Conservation (phyloP, 2,888 invertebrate genomes). For the Phyllotreta cruciferae region DNA sequence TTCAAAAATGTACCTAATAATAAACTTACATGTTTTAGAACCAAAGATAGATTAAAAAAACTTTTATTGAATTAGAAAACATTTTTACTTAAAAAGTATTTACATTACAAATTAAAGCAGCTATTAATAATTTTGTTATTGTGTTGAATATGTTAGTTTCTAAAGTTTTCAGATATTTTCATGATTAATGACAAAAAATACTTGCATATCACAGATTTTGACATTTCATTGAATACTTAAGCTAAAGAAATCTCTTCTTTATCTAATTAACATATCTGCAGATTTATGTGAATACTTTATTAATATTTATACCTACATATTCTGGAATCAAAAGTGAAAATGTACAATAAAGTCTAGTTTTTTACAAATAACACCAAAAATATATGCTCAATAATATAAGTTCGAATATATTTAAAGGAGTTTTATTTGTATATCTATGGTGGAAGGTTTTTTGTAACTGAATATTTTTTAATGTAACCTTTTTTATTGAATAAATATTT, state of each 20-base stretch:
- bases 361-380: slow-evolving; percentile 42
- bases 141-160: no score
- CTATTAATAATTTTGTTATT: no score
- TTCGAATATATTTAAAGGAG: slow-evolving; percentile 28
- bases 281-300: not conserved
- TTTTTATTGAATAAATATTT: slow-evolving; percentile 35
- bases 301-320: slow-evolving; percentile 8
- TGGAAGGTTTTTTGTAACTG: slow-evolving; percentile 41
- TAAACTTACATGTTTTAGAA: slow-evolving; percentile 2
- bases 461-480: slow-evolving; percentile 38
- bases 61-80: not conserved
- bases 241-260: no score
- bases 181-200: no score
- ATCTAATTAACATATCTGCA: not conserved
- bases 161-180: no score
- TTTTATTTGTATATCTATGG: slow-evolving; percentile 36
- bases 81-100: slow-evolving; percentile 2
- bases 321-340: not conserved
- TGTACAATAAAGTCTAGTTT: slow-evolving; percentile 23
- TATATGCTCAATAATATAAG: slow-evolving; percentile 41
- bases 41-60: slow-evolving; percentile 8
- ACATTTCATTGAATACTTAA: no score
- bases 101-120: no score
- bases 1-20: slow-evolving; percentile 10
- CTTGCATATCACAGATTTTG: no score